phyloP scores from a whole-genome alignment of 2,797 vertebrate species.

The Arrhamphus sclerolepis region DNA sequence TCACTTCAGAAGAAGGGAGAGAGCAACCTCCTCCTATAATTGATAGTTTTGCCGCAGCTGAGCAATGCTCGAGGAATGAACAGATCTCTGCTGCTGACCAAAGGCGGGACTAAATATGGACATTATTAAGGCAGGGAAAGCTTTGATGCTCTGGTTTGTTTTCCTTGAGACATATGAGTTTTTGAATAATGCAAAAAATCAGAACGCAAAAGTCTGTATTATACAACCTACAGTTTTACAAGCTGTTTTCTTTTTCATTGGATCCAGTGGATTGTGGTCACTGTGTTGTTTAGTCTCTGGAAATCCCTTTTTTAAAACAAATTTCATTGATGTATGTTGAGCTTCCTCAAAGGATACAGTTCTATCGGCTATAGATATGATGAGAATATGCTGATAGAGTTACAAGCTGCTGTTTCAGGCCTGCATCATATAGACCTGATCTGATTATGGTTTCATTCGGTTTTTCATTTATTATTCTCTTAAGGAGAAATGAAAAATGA shows the following conservation, averaged over 20 bases:
- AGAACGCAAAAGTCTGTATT: too few species aligned
- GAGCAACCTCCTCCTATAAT: not conserved
- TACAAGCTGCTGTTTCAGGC: not conserved
- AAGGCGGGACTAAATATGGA: constrained; percentile 53
- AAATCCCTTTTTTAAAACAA: not conserved
- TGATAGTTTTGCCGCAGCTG: constrained; percentile 12
- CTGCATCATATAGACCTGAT: too few species aligned
- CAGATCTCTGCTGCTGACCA: constrained; percentile 17
- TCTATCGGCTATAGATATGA: not conserved
- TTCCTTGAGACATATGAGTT: too few species aligned
- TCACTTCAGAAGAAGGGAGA: not conserved
- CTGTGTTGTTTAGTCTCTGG: too few species aligned
- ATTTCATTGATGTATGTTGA: not conserved
- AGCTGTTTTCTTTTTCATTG: too few species aligned
- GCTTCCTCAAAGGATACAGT: not conserved
- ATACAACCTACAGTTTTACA: too few species aligned
- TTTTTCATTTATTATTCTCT: too few species aligned
- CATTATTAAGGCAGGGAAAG: constrained; percentile 18
- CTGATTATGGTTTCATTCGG: too few species aligned
- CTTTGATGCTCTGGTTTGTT: constrained; percentile 20
- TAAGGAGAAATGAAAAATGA: too few species aligned
- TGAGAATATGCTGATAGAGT: not conserved
- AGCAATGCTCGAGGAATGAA: constrained; percentile 48
- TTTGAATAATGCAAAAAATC: too few species aligned
- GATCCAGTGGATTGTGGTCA: too few species aligned